Evolutionary conservation across 2,113 vertebrate species (phyloP), one percentile per base, ranked within the genome.

Genomic region (Phalacrocorax carbo): DNA sequence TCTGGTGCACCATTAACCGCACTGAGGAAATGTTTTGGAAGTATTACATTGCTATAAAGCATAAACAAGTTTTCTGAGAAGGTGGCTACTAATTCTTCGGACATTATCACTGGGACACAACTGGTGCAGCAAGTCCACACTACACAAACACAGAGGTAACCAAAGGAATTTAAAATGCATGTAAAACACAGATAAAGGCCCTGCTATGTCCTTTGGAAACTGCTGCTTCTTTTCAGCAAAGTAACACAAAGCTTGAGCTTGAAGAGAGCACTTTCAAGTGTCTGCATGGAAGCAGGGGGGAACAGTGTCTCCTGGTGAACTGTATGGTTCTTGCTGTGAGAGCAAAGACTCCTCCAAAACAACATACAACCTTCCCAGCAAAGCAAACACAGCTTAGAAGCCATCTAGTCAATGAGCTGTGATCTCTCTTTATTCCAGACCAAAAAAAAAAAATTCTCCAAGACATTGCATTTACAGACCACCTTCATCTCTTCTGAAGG

Each of bases 101-200:
- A 20, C 0, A 0, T 54, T 84, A 4, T 52, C 0, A 0, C 20
- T 30, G 7, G 51, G n/a, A 66, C 60, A 62, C 15, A 70, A 30
- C 18, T 27, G 55, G 42, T 54, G 16, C 49, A 32, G 27, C 23
- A 52, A 68, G 69, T 21, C 18, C 38, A 21, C 54, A n/a, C 17
- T 2, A 52, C 10, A 69, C 3, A 42, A 19, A 42, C 19, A 58
- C 4, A 3, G 44, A 65, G 61, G 76, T 27, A 91, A 79, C 19
- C 9, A 54, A 19, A 14, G 16, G 32, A 76, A 86, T 77, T 51
- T 34, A 48, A 40, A 49, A 30, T 11, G 27, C 27, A 20, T 1
- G 3, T 55, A 30, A 30, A 36, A 20, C 25, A 64, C 32, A 5
- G 27, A 30, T 23, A n/a, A 62, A 40, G 64, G 38, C n/a, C 29